Evolutionary conservation across 2,797 vertebrate genomes (phyloP).

Genomic region (Pachyuromys duprasi): DNA sequence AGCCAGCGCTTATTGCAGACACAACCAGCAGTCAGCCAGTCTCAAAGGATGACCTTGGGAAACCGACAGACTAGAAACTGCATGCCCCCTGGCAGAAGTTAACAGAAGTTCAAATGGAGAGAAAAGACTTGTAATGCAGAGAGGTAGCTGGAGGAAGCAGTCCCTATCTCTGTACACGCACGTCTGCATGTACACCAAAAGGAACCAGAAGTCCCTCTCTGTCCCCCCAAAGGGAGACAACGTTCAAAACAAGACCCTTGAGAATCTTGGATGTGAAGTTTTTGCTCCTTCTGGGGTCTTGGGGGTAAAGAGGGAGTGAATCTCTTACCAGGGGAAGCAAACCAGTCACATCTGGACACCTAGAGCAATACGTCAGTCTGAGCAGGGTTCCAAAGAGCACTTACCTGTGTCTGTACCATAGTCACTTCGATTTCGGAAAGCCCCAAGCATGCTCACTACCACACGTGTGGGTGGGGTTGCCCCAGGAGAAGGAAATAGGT

Average conservation of each 20-base stretch:
- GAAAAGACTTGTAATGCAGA: slow-evolving; percentile 25
- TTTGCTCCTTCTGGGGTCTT: slow-evolving; percentile 26
- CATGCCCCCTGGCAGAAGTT: slow-evolving; percentile 68
- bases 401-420: neutral
- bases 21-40: slow-evolving; percentile 41
- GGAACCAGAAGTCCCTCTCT: slow-evolving; percentile 27
- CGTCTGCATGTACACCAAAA: neutral
- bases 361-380: neutral
- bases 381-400: slow-evolving; percentile 3
- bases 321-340: slow-evolving; percentile 33
- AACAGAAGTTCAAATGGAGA: slow-evolving; percentile 73
- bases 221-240: slow-evolving; percentile 13
- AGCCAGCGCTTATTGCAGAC: slow-evolving; percentile 63
- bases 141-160: slow-evolving; percentile 28
- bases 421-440: slow-evolving; percentile 9
- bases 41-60: slow-evolving; percentile 80
- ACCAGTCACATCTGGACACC: neutral
- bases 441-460: neutral
- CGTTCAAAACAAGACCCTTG: slow-evolving; percentile 67
- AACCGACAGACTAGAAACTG: slow-evolving; percentile 76
- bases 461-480: neutral
- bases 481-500: neutral
- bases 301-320: slow-evolving; percentile 5
- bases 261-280: slow-evolving; percentile 46
- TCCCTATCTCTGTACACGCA: neutral